Conservation (phyloP, 1,140 invertebrate species). For the Dreissena rostriformis region DNA sequence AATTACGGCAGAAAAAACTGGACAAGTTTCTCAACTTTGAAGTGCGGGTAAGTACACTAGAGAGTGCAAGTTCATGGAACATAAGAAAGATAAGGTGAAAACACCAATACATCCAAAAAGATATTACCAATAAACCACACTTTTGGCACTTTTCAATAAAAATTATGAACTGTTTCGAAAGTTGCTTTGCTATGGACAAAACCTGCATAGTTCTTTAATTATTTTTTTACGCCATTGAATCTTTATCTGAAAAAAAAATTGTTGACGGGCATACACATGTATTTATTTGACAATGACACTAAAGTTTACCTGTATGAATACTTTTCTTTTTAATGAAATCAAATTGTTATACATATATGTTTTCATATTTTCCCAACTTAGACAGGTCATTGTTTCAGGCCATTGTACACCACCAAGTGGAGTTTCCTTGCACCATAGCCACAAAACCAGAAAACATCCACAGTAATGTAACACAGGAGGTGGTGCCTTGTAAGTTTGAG, state of each 20-base stretch:
- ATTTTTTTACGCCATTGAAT: not conserved
- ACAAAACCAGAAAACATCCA: conserved; percentile 39
- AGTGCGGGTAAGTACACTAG: conserved; percentile 48
- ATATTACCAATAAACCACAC: not conserved
- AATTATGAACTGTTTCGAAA: not conserved
- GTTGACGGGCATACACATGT: not conserved
- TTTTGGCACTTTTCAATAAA: not conserved
- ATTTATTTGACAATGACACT: not conserved
- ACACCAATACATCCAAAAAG: not conserved
- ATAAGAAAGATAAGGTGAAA: not conserved
- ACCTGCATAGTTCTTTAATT: not conserved
- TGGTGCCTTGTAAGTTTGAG: conserved; percentile 56
- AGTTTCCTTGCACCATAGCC: conserved; percentile 57
- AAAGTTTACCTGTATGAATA: not conserved
- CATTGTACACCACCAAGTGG: conserved; percentile 60
- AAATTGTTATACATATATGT: not conserved
- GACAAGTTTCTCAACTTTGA: conserved; percentile 56
- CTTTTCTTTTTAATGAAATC: not conserved
- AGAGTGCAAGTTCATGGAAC: not conserved
- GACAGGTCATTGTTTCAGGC: conserved; percentile 51
- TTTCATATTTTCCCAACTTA: not conserved
- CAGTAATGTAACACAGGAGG: conserved; percentile 51
- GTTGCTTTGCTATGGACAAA: conserved; percentile 7
- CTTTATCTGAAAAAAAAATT: not conserved
- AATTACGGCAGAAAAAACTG: conserved; percentile 48